Conservation (phyloP, 1,140 invertebrate species). For the Apis dorsata region DNA sequence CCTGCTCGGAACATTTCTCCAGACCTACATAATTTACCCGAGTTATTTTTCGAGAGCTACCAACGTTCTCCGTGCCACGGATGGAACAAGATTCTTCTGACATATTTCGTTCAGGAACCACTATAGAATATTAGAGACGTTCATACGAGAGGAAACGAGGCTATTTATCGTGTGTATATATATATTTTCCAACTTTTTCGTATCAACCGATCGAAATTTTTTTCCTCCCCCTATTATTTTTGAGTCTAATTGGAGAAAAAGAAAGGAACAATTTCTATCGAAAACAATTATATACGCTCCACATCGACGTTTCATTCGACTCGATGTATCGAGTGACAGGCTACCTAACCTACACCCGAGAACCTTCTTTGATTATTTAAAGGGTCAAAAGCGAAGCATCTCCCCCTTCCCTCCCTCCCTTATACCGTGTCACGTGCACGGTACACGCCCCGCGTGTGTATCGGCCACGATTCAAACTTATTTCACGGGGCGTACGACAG, state of each 20-base stretch:
- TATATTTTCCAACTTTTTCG: not conserved
- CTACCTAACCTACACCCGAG: not conserved
- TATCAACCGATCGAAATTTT: not conserved
- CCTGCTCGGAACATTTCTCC: slow-evolving; percentile 12
- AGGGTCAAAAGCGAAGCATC: slow-evolving; percentile 47
- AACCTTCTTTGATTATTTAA: slow-evolving; percentile 60
- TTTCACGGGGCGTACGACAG: slow-evolving; percentile 36
- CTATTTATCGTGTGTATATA: not conserved
- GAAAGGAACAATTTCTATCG: no score
- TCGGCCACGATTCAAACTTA: slow-evolving; percentile 38
- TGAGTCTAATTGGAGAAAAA: no score
- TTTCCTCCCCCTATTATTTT: no score
- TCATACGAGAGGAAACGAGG: not conserved
- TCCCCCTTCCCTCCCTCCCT: not conserved
- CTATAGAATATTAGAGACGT: not conserved
- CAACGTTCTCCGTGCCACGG: not conserved
- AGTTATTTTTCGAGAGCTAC: slow-evolving; percentile 39
- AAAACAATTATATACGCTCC: no score
- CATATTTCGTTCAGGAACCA: not conserved
- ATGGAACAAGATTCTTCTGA: slow-evolving; percentile 10
- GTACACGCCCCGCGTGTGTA: slow-evolving; percentile 12
- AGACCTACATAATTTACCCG: slow-evolving; percentile 39
- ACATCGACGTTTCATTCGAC: no score
- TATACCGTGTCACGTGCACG: slow-evolving; percentile 12
- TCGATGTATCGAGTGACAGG: no score